Conservation (phyloP, 37 sponge, comb jelly and placozoan species). For the Mnemiopsis leidyi region DNA sequence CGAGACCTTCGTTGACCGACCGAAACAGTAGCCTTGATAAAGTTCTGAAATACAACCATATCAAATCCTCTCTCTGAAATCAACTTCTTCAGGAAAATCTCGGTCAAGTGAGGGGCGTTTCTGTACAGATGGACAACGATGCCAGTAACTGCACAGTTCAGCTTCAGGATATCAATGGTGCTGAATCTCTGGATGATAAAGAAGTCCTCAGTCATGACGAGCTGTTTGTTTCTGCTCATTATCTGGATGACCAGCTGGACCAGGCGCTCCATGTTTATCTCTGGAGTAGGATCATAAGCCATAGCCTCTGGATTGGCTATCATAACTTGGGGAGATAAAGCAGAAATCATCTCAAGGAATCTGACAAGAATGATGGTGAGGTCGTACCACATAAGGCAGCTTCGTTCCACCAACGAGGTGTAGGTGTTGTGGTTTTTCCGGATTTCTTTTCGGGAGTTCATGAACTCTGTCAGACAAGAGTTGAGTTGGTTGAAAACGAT, state of each 20-base stretch:
- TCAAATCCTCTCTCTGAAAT: constrained; percentile 40
- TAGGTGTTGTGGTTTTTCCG: neutral
- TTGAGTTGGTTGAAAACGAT: constrained; percentile 48
- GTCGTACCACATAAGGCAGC: constrained; percentile 47
- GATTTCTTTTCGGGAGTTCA: constrained; percentile 19
- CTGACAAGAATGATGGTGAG: constrained; percentile 12
- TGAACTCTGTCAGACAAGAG: constrained; percentile 52
- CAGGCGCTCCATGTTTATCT: constrained; percentile 52
- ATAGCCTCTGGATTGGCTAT: constrained; percentile 31
- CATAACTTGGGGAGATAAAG: constrained; percentile 33
- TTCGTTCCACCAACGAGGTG: constrained; percentile 5
- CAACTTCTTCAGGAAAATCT: constrained; percentile 31
- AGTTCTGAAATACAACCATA: constrained; percentile 10
- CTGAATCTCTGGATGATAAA: constrained; percentile 36
- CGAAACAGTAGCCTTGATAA: neutral
- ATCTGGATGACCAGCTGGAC: constrained; percentile 55
- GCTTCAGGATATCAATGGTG: constrained; percentile 39
- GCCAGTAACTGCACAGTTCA: constrained; percentile 27
- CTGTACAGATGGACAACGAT: constrained; percentile 13
- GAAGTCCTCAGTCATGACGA: constrained; percentile 34
- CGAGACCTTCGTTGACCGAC: neutral
- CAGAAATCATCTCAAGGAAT: constrained; percentile 50
- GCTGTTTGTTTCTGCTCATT: constrained; percentile 42
- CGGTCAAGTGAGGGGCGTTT: neutral
- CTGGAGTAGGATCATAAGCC: constrained; percentile 42